phyloP scores from a whole-genome alignment of 2,113 vertebrate species.

The Callorhinus ursinus region DNA sequence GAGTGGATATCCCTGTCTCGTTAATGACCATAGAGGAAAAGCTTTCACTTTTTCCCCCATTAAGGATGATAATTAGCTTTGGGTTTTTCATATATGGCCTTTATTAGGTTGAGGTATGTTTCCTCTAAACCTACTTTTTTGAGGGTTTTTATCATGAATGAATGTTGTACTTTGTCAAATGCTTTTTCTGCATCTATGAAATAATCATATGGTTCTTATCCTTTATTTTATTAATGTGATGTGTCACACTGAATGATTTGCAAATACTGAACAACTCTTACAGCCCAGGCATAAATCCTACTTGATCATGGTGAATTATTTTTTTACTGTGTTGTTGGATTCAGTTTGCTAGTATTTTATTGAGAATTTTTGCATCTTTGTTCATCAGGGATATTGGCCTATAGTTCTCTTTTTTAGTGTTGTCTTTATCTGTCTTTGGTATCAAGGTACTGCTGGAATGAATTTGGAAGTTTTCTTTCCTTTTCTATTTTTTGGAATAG shows the following conservation, averaged over 20 bases:
- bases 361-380: neutral
- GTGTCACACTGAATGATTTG: neutral
- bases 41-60: neutral
- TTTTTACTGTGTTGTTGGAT: neutral
- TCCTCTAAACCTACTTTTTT: neutral
- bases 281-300: neutral
- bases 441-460: neutral
- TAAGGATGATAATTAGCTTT: neutral
- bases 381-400: neutral
- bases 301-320: neutral
- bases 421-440: neutral
- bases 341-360: neutral
- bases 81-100: neutral
- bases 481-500: neutral
- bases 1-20: neutral
- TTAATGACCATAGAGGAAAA: neutral
- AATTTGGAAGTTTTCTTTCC: neutral
- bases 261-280: neutral
- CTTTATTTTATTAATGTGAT: neutral
- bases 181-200: neutral
- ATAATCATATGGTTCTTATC: neutral
- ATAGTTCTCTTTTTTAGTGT: neutral
- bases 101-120: neutral
- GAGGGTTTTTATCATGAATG: neutral
- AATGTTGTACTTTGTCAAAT: neutral